A percentile compares a stretch with the other conserved stretches of the same genome.
Evolutionary conservation across 2,113 vertebrate species (phyloP).

Genomic region (Sturnira hondurensis): DNA sequence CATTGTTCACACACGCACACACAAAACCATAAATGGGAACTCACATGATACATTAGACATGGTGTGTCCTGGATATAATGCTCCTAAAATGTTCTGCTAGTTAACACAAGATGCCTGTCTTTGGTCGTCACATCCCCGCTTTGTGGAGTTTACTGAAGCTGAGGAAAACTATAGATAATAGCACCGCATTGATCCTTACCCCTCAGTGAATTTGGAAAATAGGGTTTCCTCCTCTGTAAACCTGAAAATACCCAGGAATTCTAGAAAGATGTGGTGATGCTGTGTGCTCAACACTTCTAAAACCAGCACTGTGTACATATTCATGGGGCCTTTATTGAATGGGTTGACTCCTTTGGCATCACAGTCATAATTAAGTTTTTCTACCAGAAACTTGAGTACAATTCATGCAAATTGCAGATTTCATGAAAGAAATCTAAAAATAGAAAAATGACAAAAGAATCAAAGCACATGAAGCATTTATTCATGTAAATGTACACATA

Average conservation of each 20-base stretch:
- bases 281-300: neutral
- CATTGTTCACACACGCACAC: neutral
- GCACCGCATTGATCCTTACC: neutral
- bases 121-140: neutral
- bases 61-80: neutral
- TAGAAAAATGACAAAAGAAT: neutral
- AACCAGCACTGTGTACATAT: fast-evolving
- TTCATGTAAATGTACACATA: neutral
- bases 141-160: neutral
- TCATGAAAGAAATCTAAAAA: constrained; percentile 23
- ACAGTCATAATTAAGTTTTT: neutral
- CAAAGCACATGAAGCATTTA: neutral
- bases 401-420: neutral
- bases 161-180: neutral
- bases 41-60: neutral
- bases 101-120: neutral
- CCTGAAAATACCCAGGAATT: neutral
- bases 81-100: neutral
- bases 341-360: neutral
- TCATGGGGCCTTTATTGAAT: neutral
- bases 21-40: neutral
- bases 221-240: neutral
- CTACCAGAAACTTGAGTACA: neutral
- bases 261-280: neutral
- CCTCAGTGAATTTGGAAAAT: neutral